Percentiles rank a stretch among this genome's conserved stretches.
phyloP scores from a whole-genome alignment of 2,888 invertebrate genomes.

The Corythucha ciliata region DNA sequence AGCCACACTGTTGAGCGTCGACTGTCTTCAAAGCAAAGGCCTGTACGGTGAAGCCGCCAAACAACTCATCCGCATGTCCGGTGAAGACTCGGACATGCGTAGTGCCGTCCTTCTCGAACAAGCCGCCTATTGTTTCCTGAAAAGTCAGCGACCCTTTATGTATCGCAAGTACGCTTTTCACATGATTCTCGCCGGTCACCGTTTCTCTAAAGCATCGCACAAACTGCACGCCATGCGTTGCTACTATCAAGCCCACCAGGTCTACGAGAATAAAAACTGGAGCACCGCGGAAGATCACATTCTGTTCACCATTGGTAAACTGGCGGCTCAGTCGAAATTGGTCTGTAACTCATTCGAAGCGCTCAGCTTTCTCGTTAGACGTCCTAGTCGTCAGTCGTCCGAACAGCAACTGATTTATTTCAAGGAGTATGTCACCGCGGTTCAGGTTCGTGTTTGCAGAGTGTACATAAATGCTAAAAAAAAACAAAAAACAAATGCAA shows the following conservation, averaged over 20 bases:
- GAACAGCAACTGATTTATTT: slow-evolving; percentile 71
- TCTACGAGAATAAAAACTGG: slow-evolving; percentile 73
- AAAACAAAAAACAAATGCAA: neutral
- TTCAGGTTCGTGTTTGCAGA: slow-evolving; percentile 53
- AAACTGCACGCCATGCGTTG: slow-evolving; percentile 84
- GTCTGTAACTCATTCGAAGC: slow-evolving; percentile 60
- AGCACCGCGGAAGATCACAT: slow-evolving; percentile 91
- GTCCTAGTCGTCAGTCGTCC: slow-evolving; percentile 59
- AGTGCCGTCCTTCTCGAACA: slow-evolving; percentile 91
- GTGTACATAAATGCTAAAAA: neutral
- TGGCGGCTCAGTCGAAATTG: slow-evolving; percentile 71
- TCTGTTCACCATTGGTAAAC: slow-evolving; percentile 84
- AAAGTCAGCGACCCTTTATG: slow-evolving; percentile 57
- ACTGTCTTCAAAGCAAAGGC: slow-evolving; percentile 70
- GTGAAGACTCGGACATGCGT: slow-evolving; percentile 92
- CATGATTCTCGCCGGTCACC: slow-evolving; percentile 90
- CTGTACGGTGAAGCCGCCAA: slow-evolving; percentile 87
- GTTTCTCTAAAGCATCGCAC: slow-evolving; percentile 88
- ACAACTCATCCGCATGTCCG: slow-evolving; percentile 88
- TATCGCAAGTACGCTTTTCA: slow-evolving; percentile 92
- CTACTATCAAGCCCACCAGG: slow-evolving; percentile 85
- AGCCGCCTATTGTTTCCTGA: slow-evolving; percentile 83
- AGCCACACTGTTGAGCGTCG: slow-evolving; percentile 78
- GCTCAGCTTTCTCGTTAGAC: slow-evolving; percentile 66
- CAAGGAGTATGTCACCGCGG: slow-evolving; percentile 75